Percentiles rank a stretch among this genome's conserved stretches.
phyloP scores from a whole-genome alignment of 1,140 invertebrate species.

The Tyrophagus putrescentiae region DNA sequence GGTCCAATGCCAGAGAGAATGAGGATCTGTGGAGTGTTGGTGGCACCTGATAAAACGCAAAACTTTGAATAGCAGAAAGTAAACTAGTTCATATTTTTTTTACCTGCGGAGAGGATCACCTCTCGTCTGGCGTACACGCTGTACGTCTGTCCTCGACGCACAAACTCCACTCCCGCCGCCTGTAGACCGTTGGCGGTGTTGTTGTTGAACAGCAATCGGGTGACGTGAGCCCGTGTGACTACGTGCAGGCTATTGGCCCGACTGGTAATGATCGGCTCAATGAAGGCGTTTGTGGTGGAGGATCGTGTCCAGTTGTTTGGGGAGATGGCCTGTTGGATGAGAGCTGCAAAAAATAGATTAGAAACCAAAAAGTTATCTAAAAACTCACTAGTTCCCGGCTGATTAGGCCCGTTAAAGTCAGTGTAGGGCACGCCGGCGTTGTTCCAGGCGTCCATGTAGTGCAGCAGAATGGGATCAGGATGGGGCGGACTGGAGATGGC shows the following conservation, averaged over 20 bases:
- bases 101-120: slow-evolving; percentile 59
- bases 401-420: slow-evolving; percentile 62
- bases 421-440: slow-evolving; percentile 40
- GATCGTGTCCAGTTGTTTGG: slow-evolving; percentile 63
- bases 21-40: slow-evolving; percentile 75
- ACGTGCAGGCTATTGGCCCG: slow-evolving; percentile 70
- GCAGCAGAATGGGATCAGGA: slow-evolving; percentile 57
- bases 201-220: slow-evolving; percentile 60
- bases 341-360: neutral
- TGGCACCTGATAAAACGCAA: slow-evolving; percentile 41
- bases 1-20: slow-evolving; percentile 65
- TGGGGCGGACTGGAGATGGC: slow-evolving; percentile 68
- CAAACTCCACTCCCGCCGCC: slow-evolving; percentile 58
- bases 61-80: neutral
- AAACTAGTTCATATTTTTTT: neutral
- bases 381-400: slow-evolving; percentile 31
- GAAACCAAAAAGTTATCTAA: neutral
- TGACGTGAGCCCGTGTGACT: slow-evolving; percentile 63
- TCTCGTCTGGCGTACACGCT: slow-evolving; percentile 53
- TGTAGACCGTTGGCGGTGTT: slow-evolving; percentile 41
- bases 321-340: slow-evolving; percentile 36
- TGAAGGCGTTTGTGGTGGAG: slow-evolving; percentile 71
- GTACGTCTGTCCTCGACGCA: slow-evolving; percentile 45
- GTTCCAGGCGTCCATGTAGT: slow-evolving; percentile 42
- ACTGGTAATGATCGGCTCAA: slow-evolving; percentile 55